phyloP scores from a whole-genome alignment of 2,888 invertebrate species.

The Eupithecia inturbata region DNA sequence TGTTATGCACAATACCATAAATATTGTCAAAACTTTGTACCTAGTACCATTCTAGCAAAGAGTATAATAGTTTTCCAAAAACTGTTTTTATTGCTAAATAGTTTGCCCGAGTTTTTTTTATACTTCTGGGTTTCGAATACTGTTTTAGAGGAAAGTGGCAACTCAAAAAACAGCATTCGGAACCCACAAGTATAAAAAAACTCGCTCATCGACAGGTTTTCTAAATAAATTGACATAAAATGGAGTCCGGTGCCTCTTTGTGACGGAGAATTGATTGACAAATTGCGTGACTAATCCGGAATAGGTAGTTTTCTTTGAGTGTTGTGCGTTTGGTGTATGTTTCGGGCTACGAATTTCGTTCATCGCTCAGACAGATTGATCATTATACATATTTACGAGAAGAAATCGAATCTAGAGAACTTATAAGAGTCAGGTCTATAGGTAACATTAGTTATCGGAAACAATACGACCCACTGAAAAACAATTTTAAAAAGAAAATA shows the following conservation, averaged over 20 bases:
- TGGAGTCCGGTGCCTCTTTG: slow-evolving; percentile 72
- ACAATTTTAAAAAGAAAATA: not conserved
- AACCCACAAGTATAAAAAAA: slow-evolving; percentile 1
- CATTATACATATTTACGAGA: not conserved
- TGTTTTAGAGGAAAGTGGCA: too few relatives aligned
- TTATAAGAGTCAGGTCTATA: not conserved
- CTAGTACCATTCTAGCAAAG: too few relatives aligned
- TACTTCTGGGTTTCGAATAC: too few relatives aligned
- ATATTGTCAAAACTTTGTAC: too few relatives aligned
- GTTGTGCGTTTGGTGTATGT: slow-evolving; percentile 65
- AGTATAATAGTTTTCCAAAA: too few relatives aligned
- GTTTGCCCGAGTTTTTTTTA: too few relatives aligned
- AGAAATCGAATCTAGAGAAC: not conserved
- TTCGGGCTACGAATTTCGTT: slow-evolving; percentile 51
- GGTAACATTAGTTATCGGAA: not conserved
- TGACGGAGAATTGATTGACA: slow-evolving; percentile 82
- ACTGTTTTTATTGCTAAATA: too few relatives aligned
- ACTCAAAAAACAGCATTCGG: slow-evolving; percentile 12
- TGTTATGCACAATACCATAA: too few relatives aligned
- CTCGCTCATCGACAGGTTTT: slow-evolving; percentile 41
- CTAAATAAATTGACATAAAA: slow-evolving; percentile 79
- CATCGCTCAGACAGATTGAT: not conserved
- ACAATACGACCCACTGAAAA: not conserved
- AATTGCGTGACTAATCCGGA: slow-evolving; percentile 83
- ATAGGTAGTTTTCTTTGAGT: slow-evolving; percentile 82